Conservation (phyloP, 1,140 invertebrate genomes). For the Hycleus cichorii region DNA sequence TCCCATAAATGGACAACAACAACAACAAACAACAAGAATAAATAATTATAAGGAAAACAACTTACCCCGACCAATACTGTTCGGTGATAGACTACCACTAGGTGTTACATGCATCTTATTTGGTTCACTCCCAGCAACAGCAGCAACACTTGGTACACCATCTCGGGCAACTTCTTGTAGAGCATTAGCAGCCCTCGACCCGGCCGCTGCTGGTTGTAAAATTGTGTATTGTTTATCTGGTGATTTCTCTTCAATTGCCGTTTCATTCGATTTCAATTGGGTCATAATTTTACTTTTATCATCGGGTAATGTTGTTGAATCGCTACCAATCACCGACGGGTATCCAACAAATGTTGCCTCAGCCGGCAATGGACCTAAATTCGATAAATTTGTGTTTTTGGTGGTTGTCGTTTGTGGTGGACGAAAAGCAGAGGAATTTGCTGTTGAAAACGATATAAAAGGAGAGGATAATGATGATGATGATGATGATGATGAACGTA, state of each 20-base stretch:
- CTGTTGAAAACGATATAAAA: constrained; percentile 49
- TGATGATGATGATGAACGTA: constrained; percentile 43
- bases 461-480: constrained; percentile 42
- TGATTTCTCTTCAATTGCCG: constrained; percentile 30
- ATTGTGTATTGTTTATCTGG: constrained; percentile 71
- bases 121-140: constrained; percentile 29
- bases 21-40: not conserved
- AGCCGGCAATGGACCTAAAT: constrained; percentile 54
- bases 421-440: constrained; percentile 59
- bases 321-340: constrained; percentile 37
- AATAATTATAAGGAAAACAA: not conserved
- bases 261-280: constrained; percentile 16
- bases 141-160: constrained; percentile 55
- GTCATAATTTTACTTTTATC: constrained; percentile 40
- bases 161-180: constrained; percentile 66
- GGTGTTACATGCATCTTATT: constrained; percentile 31
- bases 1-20: not conserved
- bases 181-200: constrained; percentile 67
- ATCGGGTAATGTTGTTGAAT: constrained; percentile 37
- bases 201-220: constrained; percentile 67
- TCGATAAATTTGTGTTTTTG: constrained; percentile 31
- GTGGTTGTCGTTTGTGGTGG: constrained; percentile 53
- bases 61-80: constrained; percentile 68
- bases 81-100: constrained; percentile 59
- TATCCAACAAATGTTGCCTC: constrained; percentile 58